These are phyloP conservation scores for Scleropages formosus DNA, from an alignment of 2,797 vertebrate species.

Conservation along the genomic window DNA sequence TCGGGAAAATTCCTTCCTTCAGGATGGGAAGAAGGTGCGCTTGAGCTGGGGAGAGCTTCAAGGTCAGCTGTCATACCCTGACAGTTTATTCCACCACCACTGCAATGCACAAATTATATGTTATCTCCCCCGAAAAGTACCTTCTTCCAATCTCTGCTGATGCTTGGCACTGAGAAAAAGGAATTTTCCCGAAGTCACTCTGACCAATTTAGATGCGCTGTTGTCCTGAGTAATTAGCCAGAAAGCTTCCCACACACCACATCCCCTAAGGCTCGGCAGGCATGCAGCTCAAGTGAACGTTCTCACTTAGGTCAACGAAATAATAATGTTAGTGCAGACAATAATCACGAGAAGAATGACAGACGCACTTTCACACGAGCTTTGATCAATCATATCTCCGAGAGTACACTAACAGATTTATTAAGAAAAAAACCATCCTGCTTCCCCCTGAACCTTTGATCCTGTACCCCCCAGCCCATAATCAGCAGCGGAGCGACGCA, in stretches of 20 bases:
- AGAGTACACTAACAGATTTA: conserved; percentile 50
- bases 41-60: conserved; percentile 55
- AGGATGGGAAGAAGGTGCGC: conserved; percentile 41
- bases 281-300: too few relatives aligned
- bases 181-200: not conserved
- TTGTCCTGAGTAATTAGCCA: conserved; percentile 24
- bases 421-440: conserved; percentile 36
- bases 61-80: conserved; percentile 68
- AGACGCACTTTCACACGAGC: conserved; percentile 45
- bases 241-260: conserved; percentile 1
- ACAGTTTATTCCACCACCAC: conserved; percentile 65
- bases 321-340: conserved; percentile 25
- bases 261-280: not conserved
- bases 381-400: conserved; percentile 52
- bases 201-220: conserved; percentile 19
- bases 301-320: not conserved
- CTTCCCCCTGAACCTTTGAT: conserved; percentile 39
- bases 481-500: conserved; percentile 28
- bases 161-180: not conserved
- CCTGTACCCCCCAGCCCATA: conserved; percentile 25
- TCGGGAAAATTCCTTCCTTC: conserved; percentile 37
- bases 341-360: conserved; percentile 42
- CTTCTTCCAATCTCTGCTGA: conserved; percentile 46
- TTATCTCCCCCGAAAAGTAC: conserved; percentile 64
- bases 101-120: conserved; percentile 55